Evolutionary conservation across 2,797 vertebrate genomes (phyloP).

Genomic region (Sorex maritimensis): DNA sequence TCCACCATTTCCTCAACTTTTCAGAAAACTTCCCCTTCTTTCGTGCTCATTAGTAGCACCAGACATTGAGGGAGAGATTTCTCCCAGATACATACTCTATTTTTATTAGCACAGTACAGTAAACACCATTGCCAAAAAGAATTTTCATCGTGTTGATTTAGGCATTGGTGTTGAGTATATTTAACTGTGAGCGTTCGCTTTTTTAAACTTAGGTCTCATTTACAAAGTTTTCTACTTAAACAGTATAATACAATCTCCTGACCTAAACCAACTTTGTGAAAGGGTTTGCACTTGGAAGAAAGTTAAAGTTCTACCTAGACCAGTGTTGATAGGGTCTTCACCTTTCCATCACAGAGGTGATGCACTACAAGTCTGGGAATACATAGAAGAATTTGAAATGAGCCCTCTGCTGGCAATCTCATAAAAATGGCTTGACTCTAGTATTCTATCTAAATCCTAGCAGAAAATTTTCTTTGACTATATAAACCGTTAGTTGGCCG

Average conservation of each 20-base stretch:
- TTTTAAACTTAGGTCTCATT: conserved; percentile 79
- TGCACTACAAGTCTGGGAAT: conserved; percentile 81
- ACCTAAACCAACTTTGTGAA: conserved; percentile 79
- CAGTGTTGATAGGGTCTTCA: conserved; percentile 61
- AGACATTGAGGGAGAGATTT: conserved; percentile 73
- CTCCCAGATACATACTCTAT: conserved; percentile 77
- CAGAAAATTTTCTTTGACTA: conserved; percentile 77
- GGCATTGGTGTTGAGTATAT: conserved; percentile 76
- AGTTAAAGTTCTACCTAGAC: conserved; percentile 76
- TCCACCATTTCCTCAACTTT: conserved; percentile 82
- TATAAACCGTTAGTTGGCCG: conserved; percentile 81
- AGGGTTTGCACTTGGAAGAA: conserved; percentile 82
- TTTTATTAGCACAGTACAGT: conserved; percentile 85
- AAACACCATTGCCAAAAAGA: conserved; percentile 80
- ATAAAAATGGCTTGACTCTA: conserved; percentile 73
- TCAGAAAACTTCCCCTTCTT: conserved; percentile 67
- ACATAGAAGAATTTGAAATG: conserved; percentile 65
- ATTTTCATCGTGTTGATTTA: conserved; percentile 76
- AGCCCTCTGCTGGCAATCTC: conserved; percentile 70
- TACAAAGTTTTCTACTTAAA: conserved; percentile 81
- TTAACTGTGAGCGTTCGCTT: conserved; percentile 77
- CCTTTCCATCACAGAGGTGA: conserved; percentile 74
- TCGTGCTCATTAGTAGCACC: conserved; percentile 69
- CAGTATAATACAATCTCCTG: conserved; percentile 67
- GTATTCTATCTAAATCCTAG: conserved; percentile 71